phyloP scores from a whole-genome alignment of 2,888 invertebrate genomes.

The Microctonus aethiopoides region DNA sequence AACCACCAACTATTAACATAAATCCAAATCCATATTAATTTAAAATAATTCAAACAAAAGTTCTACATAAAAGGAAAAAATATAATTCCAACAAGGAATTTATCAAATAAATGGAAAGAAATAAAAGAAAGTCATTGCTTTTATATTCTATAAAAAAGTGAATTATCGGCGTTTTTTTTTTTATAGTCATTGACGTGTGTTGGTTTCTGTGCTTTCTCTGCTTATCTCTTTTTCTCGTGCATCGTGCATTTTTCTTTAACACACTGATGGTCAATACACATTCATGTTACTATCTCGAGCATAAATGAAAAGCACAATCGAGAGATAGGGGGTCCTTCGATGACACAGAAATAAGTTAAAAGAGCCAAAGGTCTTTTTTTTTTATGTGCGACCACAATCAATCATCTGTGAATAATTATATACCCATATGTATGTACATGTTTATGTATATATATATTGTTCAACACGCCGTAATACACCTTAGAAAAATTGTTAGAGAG shows the following conservation, averaged over 20 bases:
- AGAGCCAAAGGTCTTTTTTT: background rate
- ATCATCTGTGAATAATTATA: background rate
- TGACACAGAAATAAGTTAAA: constrained; percentile 18
- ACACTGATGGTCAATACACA: constrained; percentile 27
- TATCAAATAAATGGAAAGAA: background rate
- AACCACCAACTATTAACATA: background rate
- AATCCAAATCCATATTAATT: background rate
- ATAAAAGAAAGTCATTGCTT: constrained; percentile 21
- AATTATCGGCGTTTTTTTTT: constrained; percentile 39
- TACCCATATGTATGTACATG: too few relatives aligned
- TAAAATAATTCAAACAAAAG: background rate
- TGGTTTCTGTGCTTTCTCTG: constrained; percentile 1
- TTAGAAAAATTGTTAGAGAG: background rate
- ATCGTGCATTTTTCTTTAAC: constrained; percentile 29
- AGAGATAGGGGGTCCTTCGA: background rate
- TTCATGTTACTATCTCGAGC: background rate
- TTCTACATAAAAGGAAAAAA: too few relatives aligned
- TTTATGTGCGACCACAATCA: background rate
- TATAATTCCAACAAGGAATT: background rate
- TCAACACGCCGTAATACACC: background rate
- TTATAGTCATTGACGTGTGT: constrained; percentile 30
- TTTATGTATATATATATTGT: background rate
- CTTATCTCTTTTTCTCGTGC: background rate
- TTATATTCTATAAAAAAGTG: constrained; percentile 45
- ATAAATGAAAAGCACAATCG: background rate